A percentile compares a stretch with the other conserved stretches of the same genome.
Conservation (phyloP, 1,140 invertebrate genomes). For the Mya arenaria region DNA sequence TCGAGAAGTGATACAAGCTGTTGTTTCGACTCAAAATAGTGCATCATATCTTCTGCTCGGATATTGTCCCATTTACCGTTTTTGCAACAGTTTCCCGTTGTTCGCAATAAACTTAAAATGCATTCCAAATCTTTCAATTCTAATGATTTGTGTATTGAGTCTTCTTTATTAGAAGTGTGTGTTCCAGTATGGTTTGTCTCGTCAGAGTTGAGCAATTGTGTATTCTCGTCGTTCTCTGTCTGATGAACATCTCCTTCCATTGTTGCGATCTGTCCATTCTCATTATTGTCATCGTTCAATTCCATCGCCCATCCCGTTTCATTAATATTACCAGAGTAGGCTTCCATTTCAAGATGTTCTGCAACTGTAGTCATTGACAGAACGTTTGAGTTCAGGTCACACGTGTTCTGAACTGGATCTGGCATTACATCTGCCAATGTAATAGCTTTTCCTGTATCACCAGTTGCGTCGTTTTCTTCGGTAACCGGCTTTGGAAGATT, state of each 20-base stretch:
- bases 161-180: not conserved
- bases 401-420: not conserved
- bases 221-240: not conserved
- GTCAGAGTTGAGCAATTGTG: not conserved
- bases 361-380: not conserved
- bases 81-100: not conserved
- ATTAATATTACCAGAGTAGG: not conserved
- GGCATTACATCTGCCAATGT: not conserved
- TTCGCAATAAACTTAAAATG: not conserved
- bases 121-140: not conserved
- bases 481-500: not conserved
- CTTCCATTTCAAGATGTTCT: not conserved
- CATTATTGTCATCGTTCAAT: not conserved
- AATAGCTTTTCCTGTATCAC: not conserved
- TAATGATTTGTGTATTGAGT: not conserved
- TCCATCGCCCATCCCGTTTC: not conserved
- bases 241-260: not conserved
- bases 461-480: not conserved
- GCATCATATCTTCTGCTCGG: not conserved
- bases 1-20: not conserved
- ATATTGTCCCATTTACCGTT: constrained; percentile 6
- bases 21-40: not conserved
- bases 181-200: not conserved
- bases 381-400: not conserved
- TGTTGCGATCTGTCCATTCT: not conserved